Evolutionary conservation across 2,797 vertebrate species (phyloP).

Genomic region (Dallia pectoralis): DNA sequence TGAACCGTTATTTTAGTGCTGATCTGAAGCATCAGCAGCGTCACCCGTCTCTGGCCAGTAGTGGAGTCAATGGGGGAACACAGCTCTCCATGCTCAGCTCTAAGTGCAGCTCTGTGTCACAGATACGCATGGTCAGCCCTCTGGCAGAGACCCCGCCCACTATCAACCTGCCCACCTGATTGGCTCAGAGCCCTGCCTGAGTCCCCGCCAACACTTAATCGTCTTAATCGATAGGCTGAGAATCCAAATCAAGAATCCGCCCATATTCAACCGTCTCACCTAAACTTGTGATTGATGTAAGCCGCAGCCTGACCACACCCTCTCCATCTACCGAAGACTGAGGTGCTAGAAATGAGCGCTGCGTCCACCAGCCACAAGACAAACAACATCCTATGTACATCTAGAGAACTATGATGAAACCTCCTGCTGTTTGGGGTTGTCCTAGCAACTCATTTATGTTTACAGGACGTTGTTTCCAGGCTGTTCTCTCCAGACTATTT

Average conservation of each 20-base stretch:
- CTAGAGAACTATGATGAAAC: too few species aligned
- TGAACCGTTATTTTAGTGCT: conserved; percentile 98
- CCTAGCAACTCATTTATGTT: too few species aligned
- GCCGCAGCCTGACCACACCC: too few species aligned
- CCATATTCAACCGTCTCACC: background rate
- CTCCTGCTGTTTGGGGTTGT: too few species aligned
- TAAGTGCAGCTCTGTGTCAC: conserved; percentile 93
- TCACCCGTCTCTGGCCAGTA: conserved; percentile 97
- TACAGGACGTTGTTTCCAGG: too few species aligned
- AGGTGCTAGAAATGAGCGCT: too few species aligned
- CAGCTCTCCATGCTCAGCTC: conserved; percentile 95
- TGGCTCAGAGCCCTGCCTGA: conserved; percentile 24
- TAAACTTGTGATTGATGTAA: background rate
- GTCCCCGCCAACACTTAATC: conserved; percentile 37
- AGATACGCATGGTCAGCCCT: conserved; percentile 98
- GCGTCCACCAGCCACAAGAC: too few species aligned
- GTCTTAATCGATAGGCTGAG: conserved; percentile 28
- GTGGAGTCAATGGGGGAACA: conserved; percentile 95
- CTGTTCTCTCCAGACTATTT: too few species aligned
- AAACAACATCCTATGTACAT: too few species aligned
- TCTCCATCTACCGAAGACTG: too few species aligned
- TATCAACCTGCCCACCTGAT: conserved; percentile 87
- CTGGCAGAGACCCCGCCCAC: conserved; percentile 86
- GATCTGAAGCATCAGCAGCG: conserved; percentile 93
- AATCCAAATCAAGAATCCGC: background rate